Base-by-base conservation (phyloP, 2,113 vertebrate species). In the Macquaria australasica region DNA sequence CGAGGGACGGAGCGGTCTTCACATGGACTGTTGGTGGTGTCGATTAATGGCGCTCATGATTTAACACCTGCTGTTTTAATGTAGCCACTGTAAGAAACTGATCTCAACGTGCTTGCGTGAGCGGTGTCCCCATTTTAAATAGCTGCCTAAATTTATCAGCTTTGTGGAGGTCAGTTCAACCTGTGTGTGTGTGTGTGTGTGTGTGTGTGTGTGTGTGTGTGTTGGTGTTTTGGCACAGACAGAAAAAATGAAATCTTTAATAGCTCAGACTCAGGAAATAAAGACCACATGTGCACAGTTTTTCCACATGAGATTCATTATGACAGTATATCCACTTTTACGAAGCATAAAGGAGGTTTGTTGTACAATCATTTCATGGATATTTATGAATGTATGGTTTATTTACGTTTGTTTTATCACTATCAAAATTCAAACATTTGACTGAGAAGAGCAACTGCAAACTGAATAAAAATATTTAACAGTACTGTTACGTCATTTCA, bases 61-160 rank as follows among this genome's bases (percentile, higher is more conserved):
- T 95, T 95, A 94, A 92, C 96, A 97, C 95, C 96, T 96, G 96
- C 95, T 96, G 87, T 91, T 94, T 95, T 95, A 96, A 94, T 95
- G 93, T 90, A 87, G 93, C 90, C 92, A 93, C 93, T 79, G 83
- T 93, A 94, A 95, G 96, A 96, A 97, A 96, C 94, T 93, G 96
- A 97, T 97, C 94, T 94, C 88, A 87, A 86, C 91, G 78, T 81
- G 90, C 92, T 90, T 96, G 95, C 92, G 79, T 95, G 95, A 94
- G 95, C 77, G 84, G 87, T 73, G 91, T 93, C 87, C 92, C 84
- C 88, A 94, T 95, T 94, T 96, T 93, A 96, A 96, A 95, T 90
- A 95, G 95, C 88, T 77, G 68, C 91, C 95, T 96, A 96, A 96
- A 96, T 96, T 95, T 96, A 96, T 94, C 96, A 89, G 93, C 93